Base-by-base conservation (phyloP, 1,140 invertebrate genomes). In the Drosophila mojavensis region DNA sequence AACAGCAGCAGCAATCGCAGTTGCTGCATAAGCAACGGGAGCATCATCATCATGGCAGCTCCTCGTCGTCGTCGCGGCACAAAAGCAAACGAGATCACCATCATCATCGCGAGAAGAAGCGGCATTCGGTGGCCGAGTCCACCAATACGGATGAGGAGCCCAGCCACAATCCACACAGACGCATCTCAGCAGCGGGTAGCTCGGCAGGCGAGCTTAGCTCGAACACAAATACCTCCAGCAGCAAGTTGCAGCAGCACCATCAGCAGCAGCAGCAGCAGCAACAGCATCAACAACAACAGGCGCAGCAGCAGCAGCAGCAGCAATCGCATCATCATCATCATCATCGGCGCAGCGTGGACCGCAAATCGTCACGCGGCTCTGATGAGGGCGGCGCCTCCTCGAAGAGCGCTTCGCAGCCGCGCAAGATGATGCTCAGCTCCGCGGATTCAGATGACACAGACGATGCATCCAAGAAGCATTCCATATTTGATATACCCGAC, bases 401-500 rank as follows among this genome's bases (percentile, higher is more conserved):
- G 5, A 74, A 56, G 48, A 45, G 59, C 47, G 51, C 66, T 5
- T 58, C 64, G 7, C 70, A 65, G 9, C 61, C 71, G 15, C 70
- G 56, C 20, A 78, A 88, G 24, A 78, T 91, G 59, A 90, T 91
- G 69, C 65, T 91, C 3, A 92, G 91, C 65, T 92, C 91, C 58
- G 83, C 84, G 0, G 95, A 93, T 64, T 94, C 94, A 11, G 94
- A 95, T 81, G 96, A 96, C 39, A 96, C 96, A 80, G 96, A 96
- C 90, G 95, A 95, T 75, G 94, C 95, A 78, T 95, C 95, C 50
- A 96, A 97, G 91, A 97, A 97, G 92, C 96, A 97, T 93, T 98
- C 97, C n/a, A 97, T 97, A 77, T 98, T 97, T 92, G 97, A 98
- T 90, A 97, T 97, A 67, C 95, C 97, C 24, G 96, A 97, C 82